Evolutionary conservation across 2,797 vertebrate genomes (phyloP), one percentile per base, ranked within the genome.

Genomic region (Sphenodon punctatus): DNA sequence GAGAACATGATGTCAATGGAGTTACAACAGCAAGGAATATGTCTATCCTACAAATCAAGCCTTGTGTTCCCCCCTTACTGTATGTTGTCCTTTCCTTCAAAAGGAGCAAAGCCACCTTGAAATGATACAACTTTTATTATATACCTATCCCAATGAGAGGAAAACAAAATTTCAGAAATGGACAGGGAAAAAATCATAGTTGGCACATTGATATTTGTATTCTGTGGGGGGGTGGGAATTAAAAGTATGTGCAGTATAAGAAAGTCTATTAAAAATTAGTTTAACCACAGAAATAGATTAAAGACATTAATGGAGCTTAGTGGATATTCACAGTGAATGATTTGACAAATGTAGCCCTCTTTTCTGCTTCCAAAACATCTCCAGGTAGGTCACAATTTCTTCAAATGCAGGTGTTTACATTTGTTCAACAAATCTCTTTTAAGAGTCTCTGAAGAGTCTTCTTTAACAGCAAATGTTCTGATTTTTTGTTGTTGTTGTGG

Each of bases 101-200:
- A 69, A 84, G 81, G 78, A 80, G 65, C 51, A 70, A 67, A 74
- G 56, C 71, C 45, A 77, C 46, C 79, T 89, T 88, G 53, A 84
- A 68, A 72, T 56, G 25, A 25, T 45, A 39, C 42, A 46, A 59
- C 22, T 60, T 66, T 30, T 46, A 5, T 68, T 41, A 3, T 34
- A 84, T 13, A 53, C 25, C 72, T 64, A 10, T 51, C 42, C 43
- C 73, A 20, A 64, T 38, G n/a, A 42, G 69, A 78, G 41, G 55
- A 27, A 14, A 34, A 53, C 41, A 46, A 3, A 27, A 32, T n/a
- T n/a, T 51, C 8, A 48, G 30, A 65, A 46, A 11, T 22, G n/a
- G n/a, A n/a, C n/a, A 32, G 6, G 25, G 3, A 41, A 15, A 20
- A 67, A 53, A 11, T 9, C 2, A 41, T 55, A 46, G 55, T 5